Evolutionary conservation across 2,888 invertebrate species (phyloP).

Genomic region (Esperia sulphurella): DNA sequence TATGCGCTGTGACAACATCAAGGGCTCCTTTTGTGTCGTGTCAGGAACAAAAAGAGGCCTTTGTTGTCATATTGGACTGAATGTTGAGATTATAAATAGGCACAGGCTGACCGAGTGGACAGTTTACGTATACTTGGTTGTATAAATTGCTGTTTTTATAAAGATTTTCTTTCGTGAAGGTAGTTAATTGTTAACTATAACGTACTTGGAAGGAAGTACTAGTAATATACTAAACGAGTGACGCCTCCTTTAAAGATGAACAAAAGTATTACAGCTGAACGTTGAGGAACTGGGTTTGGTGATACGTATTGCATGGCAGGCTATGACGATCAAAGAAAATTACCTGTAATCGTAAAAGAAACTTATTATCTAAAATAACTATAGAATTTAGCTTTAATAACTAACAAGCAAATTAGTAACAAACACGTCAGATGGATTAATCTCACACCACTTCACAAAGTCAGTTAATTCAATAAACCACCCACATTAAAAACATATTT

Average conservation of each 20-base stretch:
- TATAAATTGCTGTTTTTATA: no score
- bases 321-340: no score
- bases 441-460: conserved; percentile 57
- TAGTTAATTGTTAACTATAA: no score
- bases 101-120: conserved; percentile 57
- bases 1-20: conserved; percentile 60
- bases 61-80: conserved; percentile 50
- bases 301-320: no score
- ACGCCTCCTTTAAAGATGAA: background rate
- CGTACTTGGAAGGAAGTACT: no score
- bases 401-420: conserved; percentile 43
- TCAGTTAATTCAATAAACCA: conserved; percentile 74
- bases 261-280: background rate
- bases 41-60: conserved; percentile 56
- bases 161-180: no score
- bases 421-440: conserved; percentile 58
- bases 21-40: conserved; percentile 53
- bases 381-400: background rate
- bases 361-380: no score
- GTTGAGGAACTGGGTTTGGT: no score
- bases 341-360: no score
- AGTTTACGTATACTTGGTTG: conserved; percentile 18
- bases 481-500: conserved; percentile 79
- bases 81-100: conserved; percentile 43
- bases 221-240: no score